Base-by-base conservation (phyloP, 30 jellyfish, hydroid and myxozoan genomes). In the Turritopsis rubra region DNA sequence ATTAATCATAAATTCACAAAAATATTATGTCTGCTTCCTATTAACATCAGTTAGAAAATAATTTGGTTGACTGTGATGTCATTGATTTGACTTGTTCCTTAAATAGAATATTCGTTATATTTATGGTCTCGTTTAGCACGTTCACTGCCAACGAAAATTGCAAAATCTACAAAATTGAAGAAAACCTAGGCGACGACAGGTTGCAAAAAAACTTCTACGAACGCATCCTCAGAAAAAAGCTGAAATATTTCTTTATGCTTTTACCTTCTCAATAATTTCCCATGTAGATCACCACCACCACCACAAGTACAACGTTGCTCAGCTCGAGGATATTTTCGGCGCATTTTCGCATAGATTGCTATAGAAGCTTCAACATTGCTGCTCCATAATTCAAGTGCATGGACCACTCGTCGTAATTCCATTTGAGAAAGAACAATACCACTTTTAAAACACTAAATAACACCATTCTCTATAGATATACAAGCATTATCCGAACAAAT, bases 251-350 rank as follows among this genome's bases (percentile, higher is more conserved):
- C 60, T 5, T 41, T 41, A 13, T 3, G 60, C 13, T 41, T 41
- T 5, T 41, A 41, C 60, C 60, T 41, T 41, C 60, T 41, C 60
- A 13, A 3, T 41, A 41, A 41, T 13, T 41, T 41, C 13, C 60
- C 60, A 3, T 41, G 60, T 13, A 41, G 60, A 3, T 41, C 60
- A 41, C 60, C 13, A 41, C 60, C 13, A 41, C 60, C 76, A n/a
- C 82, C 82, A n/a, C 82, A 74, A 74, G 41, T 52, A 29, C 82
- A 74, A n/a, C 41, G 71, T 21, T 74, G 82, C 24, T 74, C 82
- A 7, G 71, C 54, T 29, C 82, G 54, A 19, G 82, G 82, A 29
- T 74, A 74, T 24, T 21, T 74, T n/a, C 41, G 65, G 54, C 82
- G 54, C 82, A 74, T 74, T 1, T 74, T 74, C 17, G 54, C 8